Conservation (phyloP, 2,113 vertebrate species). For the Pygoscelis antarcticus region DNA sequence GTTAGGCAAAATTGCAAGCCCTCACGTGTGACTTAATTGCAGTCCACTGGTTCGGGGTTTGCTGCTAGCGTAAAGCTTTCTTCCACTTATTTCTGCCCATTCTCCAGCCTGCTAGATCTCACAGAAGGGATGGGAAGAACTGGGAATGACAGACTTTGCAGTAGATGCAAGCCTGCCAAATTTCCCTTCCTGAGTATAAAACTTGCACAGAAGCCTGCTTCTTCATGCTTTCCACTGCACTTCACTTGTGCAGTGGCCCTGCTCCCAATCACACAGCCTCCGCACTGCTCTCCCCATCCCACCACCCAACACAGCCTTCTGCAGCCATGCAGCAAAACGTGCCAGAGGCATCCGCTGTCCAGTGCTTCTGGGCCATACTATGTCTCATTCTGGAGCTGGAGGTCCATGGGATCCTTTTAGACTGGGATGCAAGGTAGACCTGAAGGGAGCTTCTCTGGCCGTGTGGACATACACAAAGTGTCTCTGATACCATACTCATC, state of each 20-base stretch:
- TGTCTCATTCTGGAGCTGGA: not conserved
- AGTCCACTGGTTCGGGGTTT: not conserved
- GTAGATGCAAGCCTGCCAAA: not conserved
- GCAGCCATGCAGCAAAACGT: not conserved
- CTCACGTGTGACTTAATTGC: not conserved
- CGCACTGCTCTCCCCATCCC: not conserved
- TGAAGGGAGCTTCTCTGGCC: not conserved
- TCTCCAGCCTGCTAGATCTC: not conserved
- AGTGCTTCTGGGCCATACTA: rapidly evolving
- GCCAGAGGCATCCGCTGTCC: rapidly evolving
- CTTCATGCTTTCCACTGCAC: not conserved
- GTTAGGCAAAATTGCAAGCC: not conserved
- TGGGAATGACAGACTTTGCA: not conserved
- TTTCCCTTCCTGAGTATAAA: not conserved
- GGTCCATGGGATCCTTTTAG: not conserved
- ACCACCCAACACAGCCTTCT: not conserved
- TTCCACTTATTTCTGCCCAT: not conserved
- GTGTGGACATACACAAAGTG: not conserved
- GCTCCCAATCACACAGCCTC: not conserved
- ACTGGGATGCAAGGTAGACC: not conserved
- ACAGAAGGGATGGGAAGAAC: not conserved
- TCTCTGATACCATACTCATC: not conserved
- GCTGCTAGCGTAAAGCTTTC: not conserved
- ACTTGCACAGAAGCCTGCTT: not conserved
- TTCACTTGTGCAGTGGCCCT: not conserved